Base-by-base conservation (phyloP, 1,140 invertebrate genomes). In the Drosophila subobscura region DNA sequence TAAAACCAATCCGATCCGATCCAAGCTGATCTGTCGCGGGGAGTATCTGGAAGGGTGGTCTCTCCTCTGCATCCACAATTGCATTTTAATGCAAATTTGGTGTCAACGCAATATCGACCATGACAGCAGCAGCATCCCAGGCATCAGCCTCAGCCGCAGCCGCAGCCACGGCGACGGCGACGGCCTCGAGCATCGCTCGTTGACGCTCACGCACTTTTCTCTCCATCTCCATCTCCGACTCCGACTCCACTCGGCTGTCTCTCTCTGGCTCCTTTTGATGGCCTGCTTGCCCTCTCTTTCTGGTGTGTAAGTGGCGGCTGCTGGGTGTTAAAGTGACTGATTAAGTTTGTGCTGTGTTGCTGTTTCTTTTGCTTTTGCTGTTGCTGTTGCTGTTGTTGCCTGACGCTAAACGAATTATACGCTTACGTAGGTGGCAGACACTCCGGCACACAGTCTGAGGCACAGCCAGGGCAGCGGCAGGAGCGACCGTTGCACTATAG, bases 101-200 rank as follows among this genome's bases (percentile, higher is more conserved):
- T 88, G 83, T 88, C 83, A 88, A 88, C 83, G 83, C 83, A 88
- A 88, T 88, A 88, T 88, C 83, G 83, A 88, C 83, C 83, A 88
- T 88, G 83, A 89, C 84, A 89, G 84, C 56, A 64, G 66, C 72
- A 40, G 58, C 29, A 37, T 53, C 49, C 25, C n/a, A 22, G 25
- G 46, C 57, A 25, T 45, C 56, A 40, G 14, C 47, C 29, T 33
- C 40, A 23, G 41, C 54, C 29, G 22, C 59, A 45, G 47, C 51
- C 55, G 8, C n/a, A n/a, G n/a, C n/a, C n/a, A n/a, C n/a, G n/a
- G n/a, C n/a, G n/a, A n/a, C n/a, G n/a, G n/a, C 14, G 37, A 47
- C n/a, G 61, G 16, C 50, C 40, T 40, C 23, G 52, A 46, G 23
- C 10, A 29, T 60, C 27, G 8, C 5, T 10, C 12, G 5, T 20